Base-by-base conservation (phyloP, 2,888 invertebrate genomes). In the Escarpia spicata region DNA sequence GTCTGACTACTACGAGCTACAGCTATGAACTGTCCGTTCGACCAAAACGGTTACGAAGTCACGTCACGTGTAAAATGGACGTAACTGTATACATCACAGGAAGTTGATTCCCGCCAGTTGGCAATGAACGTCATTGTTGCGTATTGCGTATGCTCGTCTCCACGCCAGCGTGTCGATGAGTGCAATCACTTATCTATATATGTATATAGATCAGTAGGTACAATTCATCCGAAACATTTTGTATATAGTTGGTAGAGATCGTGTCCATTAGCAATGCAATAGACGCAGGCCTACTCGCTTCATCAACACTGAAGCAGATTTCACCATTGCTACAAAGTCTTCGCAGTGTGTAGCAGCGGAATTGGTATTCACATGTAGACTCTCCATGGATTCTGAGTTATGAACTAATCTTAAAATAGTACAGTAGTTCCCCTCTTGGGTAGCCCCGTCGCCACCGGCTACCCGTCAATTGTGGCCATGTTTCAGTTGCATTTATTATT, bases 61-160 rank as follows among this genome's bases (percentile, higher is more conserved):
- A 75, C 75, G 75, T 75, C 75, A 75, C 75, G 75, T 75, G 75
- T 75, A 75, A 75, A 75, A 75, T 75, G 75, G 75, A 75, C 75
- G 75, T 75, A 75, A 75, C 75, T 75, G n/a, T 75, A 75, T 75
- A 75, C 75, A 75, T 75, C 75, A 75, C 75, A 75, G 75, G 75
- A 75, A 75, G 75, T 75, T 75, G 75, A 75, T 75, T 75, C 75
- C 75, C 75, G 75, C 75, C 75, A 75, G 75, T 75, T 75, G 75
- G n/a, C n/a, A 75, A 26, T 26, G 75, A 75, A 75, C 75, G 75
- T 75, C 26, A 75, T 75, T 75, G 75, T 75, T 75, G 75, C 75
- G 75, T 75, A 75, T 75, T 75, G 75, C 75, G 75, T 75, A 75
- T 75, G 26, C 4, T 6, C 75, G 75, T 75, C 19, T 75, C 75